phyloP scores from a whole-genome alignment of 1,140 invertebrate genomes.

The Hypothenemus hampei region DNA sequence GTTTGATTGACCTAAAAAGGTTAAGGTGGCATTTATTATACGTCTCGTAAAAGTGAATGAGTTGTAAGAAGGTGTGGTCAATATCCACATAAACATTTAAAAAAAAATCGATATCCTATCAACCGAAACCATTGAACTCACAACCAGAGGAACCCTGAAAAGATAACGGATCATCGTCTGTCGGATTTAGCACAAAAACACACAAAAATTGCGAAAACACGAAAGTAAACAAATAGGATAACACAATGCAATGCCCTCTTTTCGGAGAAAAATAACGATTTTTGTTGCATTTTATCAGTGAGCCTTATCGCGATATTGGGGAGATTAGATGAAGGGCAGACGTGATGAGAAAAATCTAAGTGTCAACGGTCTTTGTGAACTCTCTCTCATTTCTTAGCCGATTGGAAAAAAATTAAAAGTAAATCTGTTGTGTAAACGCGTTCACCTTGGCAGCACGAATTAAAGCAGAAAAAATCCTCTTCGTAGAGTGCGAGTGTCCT shows the following conservation, averaged over 20 bases:
- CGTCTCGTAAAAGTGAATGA: too few relatives aligned
- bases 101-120: too few relatives aligned
- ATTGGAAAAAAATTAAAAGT: neutral
- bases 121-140: neutral
- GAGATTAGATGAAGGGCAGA: neutral
- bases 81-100: too few relatives aligned
- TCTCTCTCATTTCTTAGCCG: neutral
- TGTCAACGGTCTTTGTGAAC: neutral
- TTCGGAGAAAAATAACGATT: neutral
- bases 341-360: neutral
- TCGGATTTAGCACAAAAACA: neutral
- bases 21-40: neutral
- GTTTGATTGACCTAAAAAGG: neutral
- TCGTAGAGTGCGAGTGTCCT: conserved; percentile 10
- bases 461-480: neutral
- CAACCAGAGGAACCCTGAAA: neutral
- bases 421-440: too few relatives aligned
- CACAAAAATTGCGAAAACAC: neutral
- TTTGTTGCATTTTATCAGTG: neutral
- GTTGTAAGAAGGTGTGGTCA: too few relatives aligned
- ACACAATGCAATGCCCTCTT: neutral
- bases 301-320: neutral
- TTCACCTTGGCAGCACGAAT: too few relatives aligned
- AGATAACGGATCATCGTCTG: neutral
- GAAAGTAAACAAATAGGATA: neutral